phyloP scores from a whole-genome alignment of 2,113 vertebrate species.

The Prochilodus magdalenae region DNA sequence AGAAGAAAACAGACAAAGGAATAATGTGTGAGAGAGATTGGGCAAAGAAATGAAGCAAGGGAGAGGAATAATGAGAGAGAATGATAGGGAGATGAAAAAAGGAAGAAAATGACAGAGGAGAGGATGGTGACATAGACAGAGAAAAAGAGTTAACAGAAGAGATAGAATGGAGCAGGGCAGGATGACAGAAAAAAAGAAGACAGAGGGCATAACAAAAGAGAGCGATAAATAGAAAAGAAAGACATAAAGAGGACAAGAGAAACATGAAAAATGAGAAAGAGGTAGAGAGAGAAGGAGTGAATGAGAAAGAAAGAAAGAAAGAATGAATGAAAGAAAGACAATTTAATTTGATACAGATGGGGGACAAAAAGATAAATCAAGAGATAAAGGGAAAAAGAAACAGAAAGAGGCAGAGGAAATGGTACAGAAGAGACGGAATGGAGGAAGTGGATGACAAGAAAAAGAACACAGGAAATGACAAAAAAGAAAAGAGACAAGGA shows the following conservation, averaged over 20 bases:
- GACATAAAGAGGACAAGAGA: slow-evolving; percentile 37
- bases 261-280: slow-evolving; percentile 60
- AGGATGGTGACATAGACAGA: neutral
- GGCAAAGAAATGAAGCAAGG: neutral
- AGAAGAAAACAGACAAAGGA: neutral
- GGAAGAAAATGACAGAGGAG: neutral
- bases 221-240: neutral
- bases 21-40: neutral
- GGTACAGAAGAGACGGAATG: slow-evolving; percentile 47
- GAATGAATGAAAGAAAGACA: too few species aligned
- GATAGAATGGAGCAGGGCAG: too few species aligned
- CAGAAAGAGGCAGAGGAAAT: slow-evolving; percentile 54
- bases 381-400: slow-evolving; percentile 45
- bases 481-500: neutral
- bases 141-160: neutral
- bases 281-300: slow-evolving; percentile 45
- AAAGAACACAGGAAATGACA: neutral
- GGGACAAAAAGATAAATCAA: too few species aligned
- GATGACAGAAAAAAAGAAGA: neutral
- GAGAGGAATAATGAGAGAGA: neutral
- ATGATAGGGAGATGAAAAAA: neutral
- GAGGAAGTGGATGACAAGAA: slow-evolving; percentile 13
- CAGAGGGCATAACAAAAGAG: neutral
- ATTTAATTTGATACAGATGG: too few species aligned
- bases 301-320: too few species aligned